phyloP scores from a whole-genome alignment of 2,113 vertebrate species.

The Delphinus delphis region DNA sequence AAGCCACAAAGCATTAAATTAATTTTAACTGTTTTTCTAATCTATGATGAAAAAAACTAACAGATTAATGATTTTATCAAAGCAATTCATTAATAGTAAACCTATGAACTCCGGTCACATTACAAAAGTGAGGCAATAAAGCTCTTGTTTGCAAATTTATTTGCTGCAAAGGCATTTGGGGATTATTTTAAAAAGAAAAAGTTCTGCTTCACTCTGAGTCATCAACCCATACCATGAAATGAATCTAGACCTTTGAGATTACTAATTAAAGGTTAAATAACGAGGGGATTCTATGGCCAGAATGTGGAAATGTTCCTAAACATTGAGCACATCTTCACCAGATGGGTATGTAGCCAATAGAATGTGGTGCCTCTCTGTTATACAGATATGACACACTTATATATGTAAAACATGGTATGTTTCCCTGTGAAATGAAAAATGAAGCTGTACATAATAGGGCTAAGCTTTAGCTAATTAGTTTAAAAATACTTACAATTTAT shows the following conservation, averaged over 20 bases:
- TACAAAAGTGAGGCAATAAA: conserved; percentile 5
- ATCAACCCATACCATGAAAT: not conserved
- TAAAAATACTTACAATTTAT: not conserved
- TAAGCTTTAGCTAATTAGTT: conserved; percentile 34
- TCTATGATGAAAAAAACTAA: not conserved
- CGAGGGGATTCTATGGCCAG: not conserved
- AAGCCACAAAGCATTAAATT: not conserved
- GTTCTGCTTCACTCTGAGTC: not conserved
- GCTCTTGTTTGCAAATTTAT: not conserved
- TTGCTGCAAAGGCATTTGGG: not conserved
- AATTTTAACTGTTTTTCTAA: not conserved
- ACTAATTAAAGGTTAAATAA: conserved; percentile 8
- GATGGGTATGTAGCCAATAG: not conserved
- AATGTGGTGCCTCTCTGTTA: not conserved
- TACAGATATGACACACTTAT: not conserved
- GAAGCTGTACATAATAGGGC: not conserved
- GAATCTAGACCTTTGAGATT: not conserved
- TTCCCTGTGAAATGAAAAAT: conserved; percentile 1
- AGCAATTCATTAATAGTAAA: not conserved
- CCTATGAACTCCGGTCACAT: not conserved
- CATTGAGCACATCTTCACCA: not conserved
- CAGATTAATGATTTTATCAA: not conserved
- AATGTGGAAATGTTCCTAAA: not conserved
- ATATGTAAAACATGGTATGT: not conserved
- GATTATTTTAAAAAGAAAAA: conserved; percentile 15